Conservation (phyloP, 1,140 invertebrate species). For the Cepaea nemoralis region DNA sequence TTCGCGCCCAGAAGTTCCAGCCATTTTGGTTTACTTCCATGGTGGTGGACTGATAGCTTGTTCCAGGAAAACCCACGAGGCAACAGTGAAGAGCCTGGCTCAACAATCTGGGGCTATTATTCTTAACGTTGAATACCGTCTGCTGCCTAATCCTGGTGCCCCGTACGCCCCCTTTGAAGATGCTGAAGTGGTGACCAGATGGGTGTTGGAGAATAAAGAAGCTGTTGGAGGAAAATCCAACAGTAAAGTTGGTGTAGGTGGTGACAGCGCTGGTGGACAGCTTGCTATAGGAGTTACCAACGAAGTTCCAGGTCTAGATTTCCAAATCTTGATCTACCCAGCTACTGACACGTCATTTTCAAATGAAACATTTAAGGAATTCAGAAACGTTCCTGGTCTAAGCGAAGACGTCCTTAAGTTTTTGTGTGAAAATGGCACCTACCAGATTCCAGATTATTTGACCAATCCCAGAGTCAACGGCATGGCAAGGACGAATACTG, state of each 20-base stretch:
- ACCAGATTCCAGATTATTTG: not conserved
- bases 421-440: not conserved
- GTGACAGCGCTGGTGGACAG: constrained; percentile 57
- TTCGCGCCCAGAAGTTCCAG: not conserved
- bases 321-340: constrained; percentile 48
- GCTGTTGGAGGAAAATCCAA: constrained; percentile 41
- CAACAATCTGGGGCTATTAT: constrained; percentile 36
- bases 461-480: not conserved
- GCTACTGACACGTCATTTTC: not conserved
- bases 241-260: constrained; percentile 58
- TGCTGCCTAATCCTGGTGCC: constrained; percentile 49
- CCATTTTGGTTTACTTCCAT: constrained; percentile 53
- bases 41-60: constrained; percentile 48
- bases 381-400: not conserved
- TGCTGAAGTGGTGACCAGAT: constrained; percentile 34
- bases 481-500: not conserved
- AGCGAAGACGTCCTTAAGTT: not conserved
- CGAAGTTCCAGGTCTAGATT: constrained; percentile 48
- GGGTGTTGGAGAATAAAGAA: constrained; percentile 46
- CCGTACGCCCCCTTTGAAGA: constrained; percentile 47
- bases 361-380: not conserved
- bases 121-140: constrained; percentile 55
- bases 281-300: constrained; percentile 50
- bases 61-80: constrained; percentile 36
- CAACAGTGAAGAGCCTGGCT: constrained; percentile 35